Percentiles rank a stretch among this genome's conserved stretches.
These are phyloP conservation scores for Ciona savignyi DNA, from an alignment of 23 tunicate species.

Conservation along the genomic window DNA sequence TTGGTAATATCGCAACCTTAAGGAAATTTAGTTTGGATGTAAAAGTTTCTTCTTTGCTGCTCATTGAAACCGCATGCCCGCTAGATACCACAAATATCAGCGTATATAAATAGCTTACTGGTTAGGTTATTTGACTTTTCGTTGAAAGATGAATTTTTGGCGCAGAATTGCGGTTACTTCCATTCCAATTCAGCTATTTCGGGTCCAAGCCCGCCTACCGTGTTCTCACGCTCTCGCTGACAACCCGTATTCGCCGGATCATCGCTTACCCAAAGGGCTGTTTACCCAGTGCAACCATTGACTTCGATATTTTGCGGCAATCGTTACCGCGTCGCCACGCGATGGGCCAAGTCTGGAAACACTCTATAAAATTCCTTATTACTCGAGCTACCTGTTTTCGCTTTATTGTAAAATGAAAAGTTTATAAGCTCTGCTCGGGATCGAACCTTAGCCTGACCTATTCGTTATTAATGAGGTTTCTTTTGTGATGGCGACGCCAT, in stretches of 20 bases:
- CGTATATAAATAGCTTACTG: neutral
- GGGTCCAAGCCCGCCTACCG: neutral
- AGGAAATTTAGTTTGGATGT: too few relatives aligned
- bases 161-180: neutral
- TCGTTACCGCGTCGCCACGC: too few relatives aligned
- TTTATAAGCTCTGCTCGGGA: neutral
- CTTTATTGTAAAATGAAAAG: neutral
- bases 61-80: too few relatives aligned
- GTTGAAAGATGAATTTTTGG: neutral
- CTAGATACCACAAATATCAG: too few relatives aligned
- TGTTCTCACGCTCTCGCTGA: constrained; percentile 2
- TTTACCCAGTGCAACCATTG: neutral
- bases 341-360: too few relatives aligned
- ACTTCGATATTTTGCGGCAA: too few relatives aligned
- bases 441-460: neutral
- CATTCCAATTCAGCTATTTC: neutral
- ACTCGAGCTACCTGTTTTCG: neutral
- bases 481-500: neutral
- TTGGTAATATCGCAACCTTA: too few relatives aligned
- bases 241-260: constrained; percentile 2
- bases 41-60: too few relatives aligned
- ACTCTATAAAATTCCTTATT: too few relatives aligned
- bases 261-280: neutral
- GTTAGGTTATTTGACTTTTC: neutral
- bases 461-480: neutral